Conservation (phyloP, 2,888 invertebrate species). For the Epistrophe grossulariae region DNA sequence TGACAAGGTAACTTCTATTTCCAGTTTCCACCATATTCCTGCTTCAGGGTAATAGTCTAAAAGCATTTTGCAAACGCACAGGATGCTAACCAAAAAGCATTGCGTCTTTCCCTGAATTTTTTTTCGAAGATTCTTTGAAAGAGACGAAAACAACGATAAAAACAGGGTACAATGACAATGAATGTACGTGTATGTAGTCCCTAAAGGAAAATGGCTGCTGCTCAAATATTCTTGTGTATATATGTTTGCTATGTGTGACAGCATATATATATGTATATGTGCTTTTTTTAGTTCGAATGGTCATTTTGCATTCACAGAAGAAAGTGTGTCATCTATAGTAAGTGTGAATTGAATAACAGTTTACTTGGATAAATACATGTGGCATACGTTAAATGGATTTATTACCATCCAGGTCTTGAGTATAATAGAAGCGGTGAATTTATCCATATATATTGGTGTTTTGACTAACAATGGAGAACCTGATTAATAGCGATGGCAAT, state of each 20-base stretch:
- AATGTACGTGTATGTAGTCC: neutral
- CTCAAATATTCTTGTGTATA: neutral
- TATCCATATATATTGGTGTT: conserved; percentile 29
- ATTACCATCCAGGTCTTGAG: conserved; percentile 39
- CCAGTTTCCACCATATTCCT: neutral
- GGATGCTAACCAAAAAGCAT: conserved; percentile 22
- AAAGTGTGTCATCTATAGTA: conserved; percentile 22
- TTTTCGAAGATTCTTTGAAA: conserved; percentile 5
- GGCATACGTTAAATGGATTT: conserved; percentile 62
- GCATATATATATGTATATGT: neutral
- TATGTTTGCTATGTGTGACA: neutral
- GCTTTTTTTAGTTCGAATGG: neutral
- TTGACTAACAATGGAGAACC: neutral
- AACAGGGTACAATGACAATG: conserved; percentile 10
- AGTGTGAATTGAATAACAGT: conserved; percentile 58
- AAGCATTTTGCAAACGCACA: conserved; percentile 48
- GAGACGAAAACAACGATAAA: conserved; percentile 33
- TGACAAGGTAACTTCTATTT: conserved; percentile 31
- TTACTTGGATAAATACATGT: conserved; percentile 39
- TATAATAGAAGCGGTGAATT: conserved; percentile 17
- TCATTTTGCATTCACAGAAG: conserved; percentile 5
- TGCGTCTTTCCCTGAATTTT: conserved; percentile 51
- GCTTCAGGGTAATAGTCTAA: conserved; percentile 34
- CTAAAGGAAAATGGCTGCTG: conserved; percentile 39
- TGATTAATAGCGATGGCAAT: conserved; percentile 26